Evolutionary conservation across 2,113 vertebrate species (phyloP).

Genomic region (Notechis scutatus): DNA sequence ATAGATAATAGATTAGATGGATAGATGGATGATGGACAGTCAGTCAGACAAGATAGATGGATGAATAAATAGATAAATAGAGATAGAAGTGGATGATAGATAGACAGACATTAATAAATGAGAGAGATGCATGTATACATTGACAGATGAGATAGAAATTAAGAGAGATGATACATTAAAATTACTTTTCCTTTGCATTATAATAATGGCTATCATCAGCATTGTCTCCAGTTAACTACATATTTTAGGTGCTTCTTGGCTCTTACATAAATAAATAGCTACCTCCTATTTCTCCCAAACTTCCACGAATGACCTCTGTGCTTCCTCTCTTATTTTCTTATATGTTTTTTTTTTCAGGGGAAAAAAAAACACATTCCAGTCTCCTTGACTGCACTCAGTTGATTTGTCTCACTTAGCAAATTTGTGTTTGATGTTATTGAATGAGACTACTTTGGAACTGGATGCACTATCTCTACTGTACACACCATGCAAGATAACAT

Average conservation of each 20-base stretch:
- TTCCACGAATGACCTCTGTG: neutral
- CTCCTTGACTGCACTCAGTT: slow-evolving; percentile 56
- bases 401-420: slow-evolving; percentile 57
- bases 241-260: neutral
- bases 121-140: neutral
- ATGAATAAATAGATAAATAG: no score
- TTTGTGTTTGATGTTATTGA: slow-evolving; percentile 71
- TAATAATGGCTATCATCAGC: neutral
- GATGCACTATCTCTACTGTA: slow-evolving; percentile 52
- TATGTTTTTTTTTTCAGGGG: neutral
- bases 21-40: no score
- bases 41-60: no score
- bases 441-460: slow-evolving; percentile 59
- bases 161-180: neutral
- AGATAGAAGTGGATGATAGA: no score
- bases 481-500: slow-evolving; percentile 50
- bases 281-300: neutral
- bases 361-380: neutral
- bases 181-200: neutral
- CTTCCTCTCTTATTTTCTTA: slow-evolving; percentile 14
- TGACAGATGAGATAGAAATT: neutral
- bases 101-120: no score
- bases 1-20: no score
- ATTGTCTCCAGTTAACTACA: neutral
- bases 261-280: neutral